phyloP scores from a whole-genome alignment of 2,888 invertebrate genomes.

The Poecilus cupreus region DNA sequence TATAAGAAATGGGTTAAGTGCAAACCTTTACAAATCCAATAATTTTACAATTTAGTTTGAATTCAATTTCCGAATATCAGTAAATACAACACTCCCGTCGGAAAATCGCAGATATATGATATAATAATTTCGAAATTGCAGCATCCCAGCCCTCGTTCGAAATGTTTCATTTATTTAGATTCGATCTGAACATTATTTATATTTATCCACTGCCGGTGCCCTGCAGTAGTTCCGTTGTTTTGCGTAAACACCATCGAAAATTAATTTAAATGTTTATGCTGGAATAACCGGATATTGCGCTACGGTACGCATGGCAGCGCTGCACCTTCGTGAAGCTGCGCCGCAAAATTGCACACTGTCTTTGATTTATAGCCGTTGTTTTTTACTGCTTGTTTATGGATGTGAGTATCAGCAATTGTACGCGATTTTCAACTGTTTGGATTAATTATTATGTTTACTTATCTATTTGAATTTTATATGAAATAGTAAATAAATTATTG shows the following conservation, averaged over 20 bases:
- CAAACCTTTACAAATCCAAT: too few species aligned
- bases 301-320: slow-evolving; percentile 1
- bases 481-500: background rate
- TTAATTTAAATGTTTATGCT: slow-evolving; percentile 34
- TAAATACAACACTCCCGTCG: background rate
- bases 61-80: background rate
- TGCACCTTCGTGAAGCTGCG: background rate
- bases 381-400: slow-evolving; percentile 4
- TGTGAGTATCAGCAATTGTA: background rate
- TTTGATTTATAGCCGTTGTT: slow-evolving; percentile 20
- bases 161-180: slow-evolving; percentile 28
- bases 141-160: background rate
- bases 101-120: background rate
- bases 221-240: background rate
- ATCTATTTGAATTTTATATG: background rate
- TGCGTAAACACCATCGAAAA: slow-evolving; percentile 23
- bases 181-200: slow-evolving; percentile 9
- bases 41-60: background rate
- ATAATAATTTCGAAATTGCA: slow-evolving; percentile 7
- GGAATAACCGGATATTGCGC: slow-evolving; percentile 9
- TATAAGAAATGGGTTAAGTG: too few species aligned
- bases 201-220: background rate
- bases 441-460: background rate
- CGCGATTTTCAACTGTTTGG: background rate
- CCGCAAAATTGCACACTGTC: background rate